These are phyloP conservation scores for Squalus acanthias DNA, from an alignment of 2,797 vertebrate species.

Conservation along the genomic window DNA sequence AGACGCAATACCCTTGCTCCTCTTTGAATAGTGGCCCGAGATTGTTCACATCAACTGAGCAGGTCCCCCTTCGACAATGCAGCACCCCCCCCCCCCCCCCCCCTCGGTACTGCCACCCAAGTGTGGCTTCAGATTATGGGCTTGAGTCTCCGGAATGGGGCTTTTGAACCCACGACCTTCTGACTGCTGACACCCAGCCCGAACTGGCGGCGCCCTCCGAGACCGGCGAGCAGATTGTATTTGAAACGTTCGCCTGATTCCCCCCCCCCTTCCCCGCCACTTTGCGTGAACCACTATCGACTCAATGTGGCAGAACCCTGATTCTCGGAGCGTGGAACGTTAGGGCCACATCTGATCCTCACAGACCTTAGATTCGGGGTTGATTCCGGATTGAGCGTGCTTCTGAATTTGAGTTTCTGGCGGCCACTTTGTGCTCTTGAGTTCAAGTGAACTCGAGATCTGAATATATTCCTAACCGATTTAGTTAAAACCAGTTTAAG, in stretches of 20 bases:
- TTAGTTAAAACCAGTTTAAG: not conserved
- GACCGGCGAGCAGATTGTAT: not conserved
- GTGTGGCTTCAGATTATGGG: not conserved
- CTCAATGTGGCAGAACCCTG: too few relatives aligned
- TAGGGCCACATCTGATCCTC: not conserved
- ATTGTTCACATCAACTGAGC: not conserved
- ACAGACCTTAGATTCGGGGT: too few relatives aligned
- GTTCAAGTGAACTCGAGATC: not conserved
- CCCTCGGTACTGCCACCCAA: not conserved
- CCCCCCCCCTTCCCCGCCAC: not conserved
- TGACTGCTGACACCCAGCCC: not conserved
- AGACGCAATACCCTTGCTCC: not conserved
- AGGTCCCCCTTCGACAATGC: not conserved
- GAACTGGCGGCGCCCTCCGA: too few relatives aligned
- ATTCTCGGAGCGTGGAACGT: not conserved
- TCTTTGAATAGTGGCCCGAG: not conserved
- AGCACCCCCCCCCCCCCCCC: not conserved
- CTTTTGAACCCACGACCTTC: not conserved
- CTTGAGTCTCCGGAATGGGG: not conserved
- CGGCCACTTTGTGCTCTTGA: not conserved
- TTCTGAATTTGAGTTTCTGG: not conserved
- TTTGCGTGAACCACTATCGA: not conserved
- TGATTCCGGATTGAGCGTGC: not conserved
- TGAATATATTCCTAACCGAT: not conserved
- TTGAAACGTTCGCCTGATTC: not conserved